These are phyloP conservation scores for Tinamus major DNA, from an alignment of 2,797 vertebrate species.

Conservation along the genomic window DNA sequence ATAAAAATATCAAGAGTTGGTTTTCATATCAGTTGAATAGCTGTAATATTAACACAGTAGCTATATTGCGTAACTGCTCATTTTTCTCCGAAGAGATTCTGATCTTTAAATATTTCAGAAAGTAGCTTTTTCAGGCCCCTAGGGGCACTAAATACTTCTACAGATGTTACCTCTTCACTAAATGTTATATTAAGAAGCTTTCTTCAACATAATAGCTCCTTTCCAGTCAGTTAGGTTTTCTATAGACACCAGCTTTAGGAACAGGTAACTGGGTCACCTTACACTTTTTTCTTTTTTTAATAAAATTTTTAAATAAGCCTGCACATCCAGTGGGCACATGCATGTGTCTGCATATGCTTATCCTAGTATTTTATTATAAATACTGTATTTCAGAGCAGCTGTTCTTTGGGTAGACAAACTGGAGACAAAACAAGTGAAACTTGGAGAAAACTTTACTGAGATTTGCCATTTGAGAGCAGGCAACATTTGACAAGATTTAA, in stretches of 20 bases:
- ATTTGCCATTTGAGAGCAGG: neutral
- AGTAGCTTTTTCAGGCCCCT: neutral
- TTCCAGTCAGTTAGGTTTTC: conserved; percentile 33
- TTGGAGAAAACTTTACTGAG: neutral
- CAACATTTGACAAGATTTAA: neutral
- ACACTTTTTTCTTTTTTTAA: neutral
- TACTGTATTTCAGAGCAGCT: neutral
- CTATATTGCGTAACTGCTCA: neutral
- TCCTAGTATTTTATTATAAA: neutral
- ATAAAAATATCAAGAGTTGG: neutral
- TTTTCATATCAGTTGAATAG: neutral
- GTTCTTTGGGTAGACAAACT: neutral
- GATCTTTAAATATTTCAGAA: neutral
- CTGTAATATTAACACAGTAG: neutral
- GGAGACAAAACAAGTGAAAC: neutral
- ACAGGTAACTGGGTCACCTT: neutral
- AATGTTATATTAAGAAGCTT: conserved; percentile 10
- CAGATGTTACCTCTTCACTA: conserved; percentile 17
- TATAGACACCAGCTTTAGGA: conserved; percentile 16
- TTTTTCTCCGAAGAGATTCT: neutral
- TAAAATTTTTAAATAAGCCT: neutral
- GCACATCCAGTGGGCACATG: neutral
- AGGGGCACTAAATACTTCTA: conserved; percentile 33
- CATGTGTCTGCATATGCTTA: accelerated
- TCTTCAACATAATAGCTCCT: neutral